phyloP scores from a whole-genome alignment of 2,888 invertebrate species.

The Esperia sulphurella region DNA sequence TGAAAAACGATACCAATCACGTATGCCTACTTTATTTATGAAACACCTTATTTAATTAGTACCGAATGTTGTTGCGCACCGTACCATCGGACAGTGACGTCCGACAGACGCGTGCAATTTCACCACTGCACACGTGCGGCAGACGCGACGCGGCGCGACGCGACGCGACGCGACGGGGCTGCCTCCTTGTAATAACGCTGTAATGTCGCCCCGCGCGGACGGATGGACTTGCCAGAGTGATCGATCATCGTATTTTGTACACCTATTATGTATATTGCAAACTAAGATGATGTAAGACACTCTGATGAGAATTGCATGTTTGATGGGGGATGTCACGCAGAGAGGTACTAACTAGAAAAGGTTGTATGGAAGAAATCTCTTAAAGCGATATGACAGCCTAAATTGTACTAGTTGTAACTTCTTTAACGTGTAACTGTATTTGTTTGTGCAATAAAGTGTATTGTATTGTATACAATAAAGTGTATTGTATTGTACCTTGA shows the following conservation, averaged over 20 bases:
- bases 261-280: neutral
- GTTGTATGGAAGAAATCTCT: too few relatives aligned
- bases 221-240: conserved; percentile 1
- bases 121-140: conserved; percentile 37
- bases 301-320: too few relatives aligned
- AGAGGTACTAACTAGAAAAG: neutral
- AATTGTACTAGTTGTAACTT: too few relatives aligned
- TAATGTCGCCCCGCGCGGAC: conserved; percentile 7
- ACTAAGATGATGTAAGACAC: neutral
- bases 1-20: too few relatives aligned
- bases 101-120: conserved; percentile 34
- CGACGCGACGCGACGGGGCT: too few relatives aligned
- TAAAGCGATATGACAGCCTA: too few relatives aligned
- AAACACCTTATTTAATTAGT: neutral
- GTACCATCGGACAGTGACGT: conserved; percentile 9
- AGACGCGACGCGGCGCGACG: neutral
- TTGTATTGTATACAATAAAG: too few relatives aligned
- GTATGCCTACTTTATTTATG: too few relatives aligned
- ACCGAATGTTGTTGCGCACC: neutral
- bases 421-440: too few relatives aligned
- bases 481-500: too few relatives aligned
- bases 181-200: conserved; percentile 10
- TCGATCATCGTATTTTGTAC: conserved; percentile 8
- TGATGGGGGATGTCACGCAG: too few relatives aligned
- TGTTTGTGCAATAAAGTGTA: too few relatives aligned